A percentile compares a stretch with the other conserved stretches of the same genome.
These are phyloP conservation scores for Labroides dimidiatus DNA, from an alignment of 2,797 vertebrate genomes.

Conservation along the genomic window DNA sequence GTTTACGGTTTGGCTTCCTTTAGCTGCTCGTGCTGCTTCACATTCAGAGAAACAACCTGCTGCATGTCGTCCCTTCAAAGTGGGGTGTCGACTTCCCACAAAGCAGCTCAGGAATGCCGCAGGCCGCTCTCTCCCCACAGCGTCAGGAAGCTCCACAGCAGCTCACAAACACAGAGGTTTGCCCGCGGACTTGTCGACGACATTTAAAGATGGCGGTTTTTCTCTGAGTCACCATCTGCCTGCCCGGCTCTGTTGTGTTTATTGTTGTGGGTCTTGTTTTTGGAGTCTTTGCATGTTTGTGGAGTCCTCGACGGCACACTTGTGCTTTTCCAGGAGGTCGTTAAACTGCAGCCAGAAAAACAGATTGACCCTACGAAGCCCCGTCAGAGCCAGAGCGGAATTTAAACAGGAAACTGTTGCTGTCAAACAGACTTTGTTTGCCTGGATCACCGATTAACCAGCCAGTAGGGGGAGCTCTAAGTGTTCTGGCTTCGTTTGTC, in stretches of 20 bases:
- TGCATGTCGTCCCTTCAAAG: conserved; percentile 38
- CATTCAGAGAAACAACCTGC: conserved; percentile 36
- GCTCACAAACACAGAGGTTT: conserved; percentile 39
- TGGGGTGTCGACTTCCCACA: conserved; percentile 54
- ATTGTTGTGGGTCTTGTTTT: conserved; percentile 27
- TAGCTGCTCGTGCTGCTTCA: no score
- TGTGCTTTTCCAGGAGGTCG: conserved; percentile 24
- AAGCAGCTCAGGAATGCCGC: conserved; percentile 68
- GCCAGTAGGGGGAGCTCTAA: no score
- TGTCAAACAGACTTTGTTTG: conserved; percentile 10
- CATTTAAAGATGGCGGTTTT: conserved; percentile 30
- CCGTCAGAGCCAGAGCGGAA: conserved; percentile 6
- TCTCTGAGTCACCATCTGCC: conserved; percentile 10
- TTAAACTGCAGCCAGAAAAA: conserved; percentile 36
- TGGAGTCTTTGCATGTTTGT: conserved; percentile 17
- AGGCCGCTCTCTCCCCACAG: conserved; percentile 19
- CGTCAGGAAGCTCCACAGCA: conserved; percentile 62
- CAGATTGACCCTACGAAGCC: conserved; percentile 23
- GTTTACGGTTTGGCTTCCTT: no score
- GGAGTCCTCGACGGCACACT: conserved; percentile 14
- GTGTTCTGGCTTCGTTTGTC: background rate
- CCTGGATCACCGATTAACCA: background rate
- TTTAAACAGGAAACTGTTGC: conserved; percentile 12
- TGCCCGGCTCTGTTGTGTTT: conserved; percentile 32
- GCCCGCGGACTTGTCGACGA: conserved; percentile 33